Conservation (phyloP, 2,888 invertebrate species). For the Allolobophora icterica region DNA sequence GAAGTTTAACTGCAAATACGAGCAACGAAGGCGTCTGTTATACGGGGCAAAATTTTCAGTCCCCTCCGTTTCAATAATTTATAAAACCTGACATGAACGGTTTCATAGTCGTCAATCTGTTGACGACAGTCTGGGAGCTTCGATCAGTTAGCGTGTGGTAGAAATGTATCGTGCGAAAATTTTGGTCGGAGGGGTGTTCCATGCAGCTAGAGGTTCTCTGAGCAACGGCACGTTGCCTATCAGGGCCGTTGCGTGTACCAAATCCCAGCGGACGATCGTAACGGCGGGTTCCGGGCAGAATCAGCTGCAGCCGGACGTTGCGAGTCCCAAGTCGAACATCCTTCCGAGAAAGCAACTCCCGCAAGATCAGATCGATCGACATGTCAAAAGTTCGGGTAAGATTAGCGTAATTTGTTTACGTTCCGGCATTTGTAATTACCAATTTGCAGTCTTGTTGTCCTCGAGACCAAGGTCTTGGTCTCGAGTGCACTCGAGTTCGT, state of each 20-base stretch:
- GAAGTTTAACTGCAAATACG: too few relatives aligned
- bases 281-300: background rate
- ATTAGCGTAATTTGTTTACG: background rate
- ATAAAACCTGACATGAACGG: background rate
- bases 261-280: background rate
- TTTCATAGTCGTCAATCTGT: background rate
- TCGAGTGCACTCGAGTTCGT: too few relatives aligned
- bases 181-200: background rate
- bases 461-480: too few relatives aligned
- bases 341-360: background rate
- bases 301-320: background rate
- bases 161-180: background rate
- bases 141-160: background rate
- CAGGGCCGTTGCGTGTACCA: background rate
- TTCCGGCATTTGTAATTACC: too few relatives aligned
- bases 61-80: background rate
- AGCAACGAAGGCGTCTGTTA: background rate
- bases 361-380: background rate
- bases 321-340: background rate
- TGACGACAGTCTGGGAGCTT: background rate
- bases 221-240: background rate
- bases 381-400: constrained; percentile 12
- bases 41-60: background rate
- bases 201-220: background rate
- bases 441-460: too few relatives aligned